These are phyloP conservation scores for Selenia dentaria DNA, from an alignment of 2,888 invertebrate species.

Conservation along the genomic window DNA sequence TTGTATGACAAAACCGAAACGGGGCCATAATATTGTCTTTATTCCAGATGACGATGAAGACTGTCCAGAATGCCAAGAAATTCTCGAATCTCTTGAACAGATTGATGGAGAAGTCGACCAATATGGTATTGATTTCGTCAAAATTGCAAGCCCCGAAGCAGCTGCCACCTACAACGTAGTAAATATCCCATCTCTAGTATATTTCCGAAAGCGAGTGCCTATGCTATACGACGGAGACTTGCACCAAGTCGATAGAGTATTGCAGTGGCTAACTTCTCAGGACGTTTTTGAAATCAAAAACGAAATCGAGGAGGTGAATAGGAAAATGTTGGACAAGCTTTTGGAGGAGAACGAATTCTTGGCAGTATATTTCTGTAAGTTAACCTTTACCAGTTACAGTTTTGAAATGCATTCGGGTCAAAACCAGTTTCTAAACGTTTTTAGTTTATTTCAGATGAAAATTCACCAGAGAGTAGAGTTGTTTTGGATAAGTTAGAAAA, in stretches of 20 bases:
- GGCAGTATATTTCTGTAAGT: constrained; percentile 97
- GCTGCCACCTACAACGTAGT: constrained; percentile 93
- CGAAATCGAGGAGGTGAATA: constrained; percentile 98
- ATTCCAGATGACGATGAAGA: constrained; percentile 90
- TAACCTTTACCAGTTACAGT: background rate
- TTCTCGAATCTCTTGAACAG: constrained; percentile 94
- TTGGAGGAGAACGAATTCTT: constrained; percentile 97
- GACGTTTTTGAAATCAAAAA: constrained; percentile 98
- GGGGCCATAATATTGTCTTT: background rate
- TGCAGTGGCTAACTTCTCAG: constrained; percentile 96
- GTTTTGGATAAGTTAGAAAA: constrained; percentile 95
- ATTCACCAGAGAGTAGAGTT: constrained; percentile 91
- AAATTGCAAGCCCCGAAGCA: constrained; percentile 92
- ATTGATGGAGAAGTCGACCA: constrained; percentile 98
- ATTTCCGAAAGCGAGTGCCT: constrained; percentile 93
- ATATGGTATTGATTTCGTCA: constrained; percentile 97
- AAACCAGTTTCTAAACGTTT: no score
- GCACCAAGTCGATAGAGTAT: constrained; percentile 92
- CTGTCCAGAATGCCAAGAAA: constrained; percentile 96
- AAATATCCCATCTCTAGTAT: constrained; percentile 93
- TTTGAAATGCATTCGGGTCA: no score
- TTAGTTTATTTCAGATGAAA: constrained; percentile 86
- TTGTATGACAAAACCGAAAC: background rate
- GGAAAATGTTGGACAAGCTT: constrained; percentile 97
- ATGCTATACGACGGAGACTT: constrained; percentile 96